A percentile compares a stretch with the other conserved stretches of the same genome.
phyloP scores from a whole-genome alignment of 2,113 vertebrate species.

The Carassius gibelio region DNA sequence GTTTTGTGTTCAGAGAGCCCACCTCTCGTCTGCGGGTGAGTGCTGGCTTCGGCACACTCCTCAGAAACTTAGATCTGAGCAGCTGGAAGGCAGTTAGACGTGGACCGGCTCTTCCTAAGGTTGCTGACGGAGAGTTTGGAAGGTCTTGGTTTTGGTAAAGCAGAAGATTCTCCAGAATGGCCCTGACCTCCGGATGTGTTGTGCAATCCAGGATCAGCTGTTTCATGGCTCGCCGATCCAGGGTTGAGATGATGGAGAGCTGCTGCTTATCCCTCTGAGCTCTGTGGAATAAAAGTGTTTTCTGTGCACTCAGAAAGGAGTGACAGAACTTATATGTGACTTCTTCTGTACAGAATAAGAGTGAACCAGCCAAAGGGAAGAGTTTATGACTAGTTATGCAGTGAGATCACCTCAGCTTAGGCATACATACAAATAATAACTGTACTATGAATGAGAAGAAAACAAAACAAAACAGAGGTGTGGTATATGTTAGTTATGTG shows the following conservation, averaged over 20 bases:
- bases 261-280: conserved; percentile 56
- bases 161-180: conserved; percentile 83
- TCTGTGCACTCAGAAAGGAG: conserved; percentile 26
- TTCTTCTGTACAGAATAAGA: background rate
- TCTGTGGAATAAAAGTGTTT: conserved; percentile 77
- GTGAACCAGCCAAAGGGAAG: background rate
- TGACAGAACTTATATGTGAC: background rate
- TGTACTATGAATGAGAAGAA: too few species aligned
- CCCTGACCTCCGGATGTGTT: conserved; percentile 70
- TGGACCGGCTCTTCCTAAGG: conserved; percentile 4
- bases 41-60: conserved; percentile 74
- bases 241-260: conserved; percentile 53
- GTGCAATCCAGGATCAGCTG: conserved; percentile 76
- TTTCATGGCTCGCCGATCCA: conserved; percentile 74
- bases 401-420: too few species aligned
- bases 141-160: conserved; percentile 72
- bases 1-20: conserved; percentile 74
- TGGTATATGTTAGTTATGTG: too few species aligned
- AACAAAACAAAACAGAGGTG: too few species aligned
- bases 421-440: too few species aligned
- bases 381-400: too few species aligned
- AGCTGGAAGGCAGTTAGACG: conserved; percentile 85
- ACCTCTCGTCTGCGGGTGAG: conserved; percentile 82
- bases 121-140: conserved; percentile 29
- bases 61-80: conserved; percentile 84